phyloP scores from a whole-genome alignment of 2,797 vertebrate genomes.

The Cossypha polioptera region DNA sequence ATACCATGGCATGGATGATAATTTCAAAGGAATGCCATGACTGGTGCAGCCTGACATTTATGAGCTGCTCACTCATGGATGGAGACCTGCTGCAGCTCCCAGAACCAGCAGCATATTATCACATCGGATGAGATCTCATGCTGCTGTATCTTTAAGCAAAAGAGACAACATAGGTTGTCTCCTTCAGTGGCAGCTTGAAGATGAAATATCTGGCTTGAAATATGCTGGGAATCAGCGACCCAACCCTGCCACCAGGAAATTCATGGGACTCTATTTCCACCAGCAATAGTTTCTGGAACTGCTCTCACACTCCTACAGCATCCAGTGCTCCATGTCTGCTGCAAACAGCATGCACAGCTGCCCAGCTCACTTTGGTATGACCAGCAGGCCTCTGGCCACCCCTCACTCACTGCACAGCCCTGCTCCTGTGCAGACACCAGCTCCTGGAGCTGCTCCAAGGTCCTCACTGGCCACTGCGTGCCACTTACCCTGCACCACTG shows the following conservation, averaged over 20 bases:
- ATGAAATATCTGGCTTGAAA: not conserved
- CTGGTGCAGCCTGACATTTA: not conserved
- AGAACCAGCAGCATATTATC: not conserved
- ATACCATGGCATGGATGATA: not conserved
- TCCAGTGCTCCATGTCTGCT: not conserved
- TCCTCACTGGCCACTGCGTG: not conserved
- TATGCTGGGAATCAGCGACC: not conserved
- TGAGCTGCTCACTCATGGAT: not conserved
- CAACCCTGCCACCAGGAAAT: not conserved
- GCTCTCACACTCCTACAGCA: not conserved
- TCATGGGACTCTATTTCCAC: fast-evolving
- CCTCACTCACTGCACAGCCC: not conserved
- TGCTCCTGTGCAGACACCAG: not conserved
- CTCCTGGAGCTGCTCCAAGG: not conserved
- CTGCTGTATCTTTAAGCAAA: not conserved
- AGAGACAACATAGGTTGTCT: not conserved
- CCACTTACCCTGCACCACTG: not conserved
- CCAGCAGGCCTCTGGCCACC: fast-evolving
- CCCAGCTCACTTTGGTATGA: not conserved
- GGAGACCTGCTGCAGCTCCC: not conserved
- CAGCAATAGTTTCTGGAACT: not conserved
- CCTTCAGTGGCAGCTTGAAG: not conserved
- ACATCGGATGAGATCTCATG: not conserved
- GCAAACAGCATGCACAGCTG: not conserved
- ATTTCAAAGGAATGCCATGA: not conserved